Conservation (phyloP, 2,888 invertebrate species). For the Cerastoderma edule region DNA sequence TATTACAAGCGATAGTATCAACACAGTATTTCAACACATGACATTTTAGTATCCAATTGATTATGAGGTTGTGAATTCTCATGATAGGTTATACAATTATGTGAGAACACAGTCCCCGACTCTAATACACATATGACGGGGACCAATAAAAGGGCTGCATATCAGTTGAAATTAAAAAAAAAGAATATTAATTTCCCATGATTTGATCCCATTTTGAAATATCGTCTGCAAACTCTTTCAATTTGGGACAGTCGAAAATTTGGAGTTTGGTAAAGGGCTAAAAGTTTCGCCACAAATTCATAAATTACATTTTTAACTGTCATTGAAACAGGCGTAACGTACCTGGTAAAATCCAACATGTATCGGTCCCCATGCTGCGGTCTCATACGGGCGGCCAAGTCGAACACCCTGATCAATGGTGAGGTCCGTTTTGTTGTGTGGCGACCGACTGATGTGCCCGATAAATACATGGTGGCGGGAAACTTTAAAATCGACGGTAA, state of each 20-base stretch:
- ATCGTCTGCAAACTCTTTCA: background rate
- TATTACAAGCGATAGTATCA: too few relatives aligned
- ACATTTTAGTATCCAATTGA: too few relatives aligned
- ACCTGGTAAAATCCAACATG: conserved; percentile 11
- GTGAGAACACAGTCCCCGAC: too few relatives aligned
- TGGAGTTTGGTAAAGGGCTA: background rate
- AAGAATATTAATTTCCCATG: background rate
- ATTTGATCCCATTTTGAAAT: background rate
- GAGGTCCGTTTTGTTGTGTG: conserved; percentile 9
- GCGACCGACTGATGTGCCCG: conserved; percentile 1
- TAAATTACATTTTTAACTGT: background rate
- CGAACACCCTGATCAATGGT: background rate
- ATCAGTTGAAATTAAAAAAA: too few relatives aligned
- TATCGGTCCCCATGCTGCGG: conserved; percentile 18
- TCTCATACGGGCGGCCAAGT: conserved; percentile 1
- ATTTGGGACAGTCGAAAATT: background rate
- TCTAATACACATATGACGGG: too few relatives aligned
- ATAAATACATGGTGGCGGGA: conserved; percentile 1
- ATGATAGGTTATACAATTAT: too few relatives aligned
- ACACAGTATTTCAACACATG: too few relatives aligned
- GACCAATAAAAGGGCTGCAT: too few relatives aligned
- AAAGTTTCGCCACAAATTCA: background rate
- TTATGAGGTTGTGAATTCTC: too few relatives aligned
- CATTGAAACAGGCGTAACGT: conserved; percentile 6
- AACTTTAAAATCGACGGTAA: conserved; percentile 16